Evolutionary conservation across 2,113 vertebrate species (phyloP).

Genomic region (Megaceryle maxima): DNA sequence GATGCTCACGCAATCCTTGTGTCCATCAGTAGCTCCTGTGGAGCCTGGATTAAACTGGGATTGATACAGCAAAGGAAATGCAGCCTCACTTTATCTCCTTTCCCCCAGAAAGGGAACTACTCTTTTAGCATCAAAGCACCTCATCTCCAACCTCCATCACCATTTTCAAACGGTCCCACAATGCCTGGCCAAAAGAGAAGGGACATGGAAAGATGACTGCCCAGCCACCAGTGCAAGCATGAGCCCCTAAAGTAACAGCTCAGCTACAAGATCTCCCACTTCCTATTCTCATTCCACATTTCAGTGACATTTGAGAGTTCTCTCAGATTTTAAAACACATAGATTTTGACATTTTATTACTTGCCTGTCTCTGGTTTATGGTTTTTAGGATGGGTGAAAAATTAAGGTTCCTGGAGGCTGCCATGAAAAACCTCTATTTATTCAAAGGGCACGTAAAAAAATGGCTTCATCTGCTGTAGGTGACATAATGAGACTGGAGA

Average conservation of each 20-base stretch:
- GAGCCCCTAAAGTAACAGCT: not conserved
- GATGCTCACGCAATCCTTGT: not conserved
- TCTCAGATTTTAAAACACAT: constrained; percentile 32
- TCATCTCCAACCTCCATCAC: not conserved
- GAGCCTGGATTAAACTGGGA: not conserved
- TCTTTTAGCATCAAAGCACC: not conserved
- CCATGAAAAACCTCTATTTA: not conserved
- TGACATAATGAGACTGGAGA: not conserved
- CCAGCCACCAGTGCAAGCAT: not conserved
- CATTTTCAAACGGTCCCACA: not conserved
- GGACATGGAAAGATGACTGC: not conserved
- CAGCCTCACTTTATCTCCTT: not conserved
- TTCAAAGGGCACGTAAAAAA: constrained; percentile 23
- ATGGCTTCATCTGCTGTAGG: not conserved
- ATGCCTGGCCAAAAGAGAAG: not conserved
- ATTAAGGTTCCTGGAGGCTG: constrained; percentile 35
- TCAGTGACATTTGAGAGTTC: constrained; percentile 44
- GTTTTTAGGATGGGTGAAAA: constrained; percentile 50
- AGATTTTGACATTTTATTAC: constrained; percentile 57
- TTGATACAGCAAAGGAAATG: not conserved
- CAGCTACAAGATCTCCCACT: not conserved
- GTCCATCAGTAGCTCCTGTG: not conserved
- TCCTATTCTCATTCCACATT: not conserved
- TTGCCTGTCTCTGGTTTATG: constrained; percentile 29
- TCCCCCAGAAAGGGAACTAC: not conserved